Base-by-base conservation (phyloP, 2,888 invertebrate species). In the Geophilus truncorum region DNA sequence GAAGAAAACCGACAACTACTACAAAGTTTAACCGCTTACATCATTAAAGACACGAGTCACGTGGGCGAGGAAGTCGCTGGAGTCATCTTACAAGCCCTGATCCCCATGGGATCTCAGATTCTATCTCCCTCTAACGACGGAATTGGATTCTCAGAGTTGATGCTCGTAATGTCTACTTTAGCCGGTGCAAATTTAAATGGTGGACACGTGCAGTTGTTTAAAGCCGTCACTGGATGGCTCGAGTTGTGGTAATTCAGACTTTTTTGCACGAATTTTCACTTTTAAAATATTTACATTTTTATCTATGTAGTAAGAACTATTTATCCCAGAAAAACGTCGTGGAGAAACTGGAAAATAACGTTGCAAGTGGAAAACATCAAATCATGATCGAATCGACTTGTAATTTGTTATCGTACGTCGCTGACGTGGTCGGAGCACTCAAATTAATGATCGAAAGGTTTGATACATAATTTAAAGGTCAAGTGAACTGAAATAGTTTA, bases 171-270 rank as follows among this genome's bases (percentile, higher is more conserved):
- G 93, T 91, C 92, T 1, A 93, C 92, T 77, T 86, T 97, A 83
- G 96, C 96, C 0, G 95, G 95, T 86, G 94, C 94, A 23, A 93
- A 94, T 23, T 90, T 91, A 4, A 94, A 94, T 30, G 89, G 90
- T 76, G 95, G 96, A 0, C 96, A 97, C 86, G 88, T 91, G 1
- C 90, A 91, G 30, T 88, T 97, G 21, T 95, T 97, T 86, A 91
- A 93, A 40, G 93, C 95, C 0, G 90, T 91, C 10, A 91, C 93
- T 0, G 90, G 91, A 51, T 96, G 96, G 96, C 90, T 97, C 0
- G 91, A 85, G 77, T 82, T 83, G 77, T 86, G 85, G 85, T 85
- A 81, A 81, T 83, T 82, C 15, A n/a, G 21, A 40, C 12, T 40
- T 77, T 80, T 23, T 21, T 77, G 10, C 15, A 1, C 18, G 5